These are phyloP conservation scores for Emys orbicularis DNA, from an alignment of 2,797 vertebrate genomes.

Conservation along the genomic window DNA sequence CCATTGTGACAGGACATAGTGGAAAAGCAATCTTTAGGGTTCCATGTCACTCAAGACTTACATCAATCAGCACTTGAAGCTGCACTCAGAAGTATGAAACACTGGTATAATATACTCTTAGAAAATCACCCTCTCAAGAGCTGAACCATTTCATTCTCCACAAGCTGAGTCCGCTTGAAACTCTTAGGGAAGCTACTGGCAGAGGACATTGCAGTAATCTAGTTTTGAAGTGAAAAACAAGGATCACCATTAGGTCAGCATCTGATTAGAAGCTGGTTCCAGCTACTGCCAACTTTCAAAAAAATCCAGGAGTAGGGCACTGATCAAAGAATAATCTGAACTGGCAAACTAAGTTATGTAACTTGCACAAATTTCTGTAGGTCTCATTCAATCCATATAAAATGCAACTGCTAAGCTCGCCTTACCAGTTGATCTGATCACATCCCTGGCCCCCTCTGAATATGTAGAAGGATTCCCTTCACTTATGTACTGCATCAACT, in stretches of 20 bases:
- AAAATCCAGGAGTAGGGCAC: neutral
- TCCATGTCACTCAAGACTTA: neutral
- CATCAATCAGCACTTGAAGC: neutral
- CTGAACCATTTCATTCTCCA: neutral
- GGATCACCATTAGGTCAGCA: neutral
- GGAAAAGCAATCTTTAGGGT: neutral
- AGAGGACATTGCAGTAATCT: neutral
- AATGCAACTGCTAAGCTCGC: neutral
- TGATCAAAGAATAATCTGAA: neutral
- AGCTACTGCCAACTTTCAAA: neutral
- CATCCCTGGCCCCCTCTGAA: neutral
- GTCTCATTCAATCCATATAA: neutral
- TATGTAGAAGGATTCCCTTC: neutral
- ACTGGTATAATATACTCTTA: neutral
- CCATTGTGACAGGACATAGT: neutral
- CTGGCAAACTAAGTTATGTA: neutral
- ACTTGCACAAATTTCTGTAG: neutral
- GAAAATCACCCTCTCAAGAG: neutral
- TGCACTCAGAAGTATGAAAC: neutral
- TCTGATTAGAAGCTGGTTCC: neutral
- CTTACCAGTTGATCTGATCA: neutral
- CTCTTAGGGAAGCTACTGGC: neutral
- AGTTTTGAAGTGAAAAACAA: neutral
- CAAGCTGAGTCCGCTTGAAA: neutral
- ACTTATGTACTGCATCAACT: neutral